These are phyloP conservation scores for Heliconius sara DNA, from an alignment of 2,888 invertebrate genomes.

Conservation along the genomic window DNA sequence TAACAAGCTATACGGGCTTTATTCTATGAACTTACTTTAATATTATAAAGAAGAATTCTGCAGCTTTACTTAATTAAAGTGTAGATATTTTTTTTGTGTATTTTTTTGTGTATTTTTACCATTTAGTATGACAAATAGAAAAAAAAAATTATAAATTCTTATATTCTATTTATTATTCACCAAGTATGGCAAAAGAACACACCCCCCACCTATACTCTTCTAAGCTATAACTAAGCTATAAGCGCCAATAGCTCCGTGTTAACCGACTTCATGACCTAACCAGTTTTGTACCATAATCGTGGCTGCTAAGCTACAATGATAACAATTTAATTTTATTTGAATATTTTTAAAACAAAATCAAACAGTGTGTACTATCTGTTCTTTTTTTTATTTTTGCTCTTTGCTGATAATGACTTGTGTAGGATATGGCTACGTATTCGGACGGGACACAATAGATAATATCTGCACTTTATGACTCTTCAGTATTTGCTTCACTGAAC, in stretches of 20 bases:
- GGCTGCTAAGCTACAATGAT: not conserved
- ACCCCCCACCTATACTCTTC: not conserved
- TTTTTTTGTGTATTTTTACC: too few species aligned
- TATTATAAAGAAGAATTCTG: too few species aligned
- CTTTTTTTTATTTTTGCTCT: conserved; percentile 28
- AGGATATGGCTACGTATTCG: conserved; percentile 46
- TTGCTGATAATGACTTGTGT: conserved; percentile 40
- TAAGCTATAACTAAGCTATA: not conserved
- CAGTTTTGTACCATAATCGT: too few species aligned
- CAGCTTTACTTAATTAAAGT: too few species aligned
- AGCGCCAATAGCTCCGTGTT: not conserved
- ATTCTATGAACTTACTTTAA: too few species aligned
- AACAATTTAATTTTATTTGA: not conserved
- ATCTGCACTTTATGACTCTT: conserved; percentile 54
- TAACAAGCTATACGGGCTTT: too few species aligned
- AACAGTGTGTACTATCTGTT: conserved; percentile 1
- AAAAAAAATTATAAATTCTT: too few species aligned
- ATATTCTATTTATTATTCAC: too few species aligned
- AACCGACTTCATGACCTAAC: too few species aligned
- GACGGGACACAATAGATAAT: conserved; percentile 48
- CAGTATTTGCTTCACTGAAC: conserved; percentile 43
- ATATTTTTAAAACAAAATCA: not conserved
- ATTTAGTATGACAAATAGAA: too few species aligned
- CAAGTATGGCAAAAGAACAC: not conserved
- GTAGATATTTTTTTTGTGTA: too few species aligned